Evolutionary conservation across 1,140 invertebrate genomes (phyloP).

Genomic region (Penaeus indicus): DNA sequence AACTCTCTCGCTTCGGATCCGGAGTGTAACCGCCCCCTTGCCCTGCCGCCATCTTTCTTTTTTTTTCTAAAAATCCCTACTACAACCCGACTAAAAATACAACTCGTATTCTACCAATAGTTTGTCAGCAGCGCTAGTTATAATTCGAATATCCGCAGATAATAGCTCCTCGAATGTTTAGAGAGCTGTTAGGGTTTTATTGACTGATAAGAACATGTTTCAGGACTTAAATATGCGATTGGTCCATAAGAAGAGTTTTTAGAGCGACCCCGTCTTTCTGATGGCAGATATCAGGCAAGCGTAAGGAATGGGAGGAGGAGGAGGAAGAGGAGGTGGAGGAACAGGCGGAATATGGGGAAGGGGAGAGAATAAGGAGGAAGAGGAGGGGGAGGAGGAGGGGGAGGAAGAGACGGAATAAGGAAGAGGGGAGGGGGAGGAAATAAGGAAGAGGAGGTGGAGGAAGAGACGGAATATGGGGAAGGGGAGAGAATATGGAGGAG

Average conservation of each 20-base stretch:
- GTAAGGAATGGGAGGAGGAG: background rate
- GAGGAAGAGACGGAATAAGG: background rate
- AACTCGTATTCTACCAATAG: too few relatives aligned
- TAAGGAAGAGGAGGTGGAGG: background rate
- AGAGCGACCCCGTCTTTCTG: too few relatives aligned
- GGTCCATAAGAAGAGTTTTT: background rate
- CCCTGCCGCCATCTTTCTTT: background rate
- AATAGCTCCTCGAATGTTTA: conserved; percentile 5
- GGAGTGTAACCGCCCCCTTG: background rate
- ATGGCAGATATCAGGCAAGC: background rate
- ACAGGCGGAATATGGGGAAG: background rate
- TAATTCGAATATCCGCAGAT: conserved; percentile 31
- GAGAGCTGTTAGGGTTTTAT: conserved; percentile 37
- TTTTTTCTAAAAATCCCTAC: background rate
- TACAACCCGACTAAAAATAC: background rate
- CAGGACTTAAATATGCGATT: conserved; percentile 1
- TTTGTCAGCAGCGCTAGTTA: conserved; percentile 8
- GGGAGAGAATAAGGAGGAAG: too few relatives aligned
- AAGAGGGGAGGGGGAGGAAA: background rate
- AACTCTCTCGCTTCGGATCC: background rate
- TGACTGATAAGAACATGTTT: conserved; percentile 56
- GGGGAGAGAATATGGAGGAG: background rate
- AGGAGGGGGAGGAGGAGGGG: background rate
- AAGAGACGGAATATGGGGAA: background rate
- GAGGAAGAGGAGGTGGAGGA: background rate